These are phyloP conservation scores for Zaprionus camerounensis DNA, from an alignment of 1,140 invertebrate species.

Conservation along the genomic window DNA sequence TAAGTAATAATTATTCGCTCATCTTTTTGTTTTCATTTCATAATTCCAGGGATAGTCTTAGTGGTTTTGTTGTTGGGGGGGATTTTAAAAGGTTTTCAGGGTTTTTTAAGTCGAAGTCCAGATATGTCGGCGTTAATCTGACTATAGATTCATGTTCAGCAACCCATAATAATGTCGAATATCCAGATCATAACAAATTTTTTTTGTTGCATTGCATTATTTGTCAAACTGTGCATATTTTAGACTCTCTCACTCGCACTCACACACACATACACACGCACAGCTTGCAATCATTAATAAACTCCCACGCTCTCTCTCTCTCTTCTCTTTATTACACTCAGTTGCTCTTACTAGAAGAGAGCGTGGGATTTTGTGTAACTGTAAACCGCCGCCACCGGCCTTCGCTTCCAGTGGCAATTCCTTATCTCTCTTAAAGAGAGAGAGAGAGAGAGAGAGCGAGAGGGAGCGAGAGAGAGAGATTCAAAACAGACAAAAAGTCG, in stretches of 20 bases:
- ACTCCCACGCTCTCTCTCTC: not conserved
- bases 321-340: not conserved
- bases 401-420: conserved; percentile 9
- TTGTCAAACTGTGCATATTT: not conserved
- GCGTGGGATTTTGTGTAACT: not conserved
- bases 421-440: conserved; percentile 39
- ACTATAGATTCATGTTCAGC: no score
- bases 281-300: not conserved
- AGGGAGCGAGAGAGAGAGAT: conserved; percentile 4
- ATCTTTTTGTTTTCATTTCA: not conserved
- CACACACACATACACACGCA: not conserved
- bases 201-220: no score
- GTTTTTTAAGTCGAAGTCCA: no score
- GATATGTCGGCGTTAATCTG: no score
- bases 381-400: conserved; percentile 34
- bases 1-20: not conserved
- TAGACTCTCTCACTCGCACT: no score
- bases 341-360: not conserved
- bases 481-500: conserved; percentile 45
- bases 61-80: no score
- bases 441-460: conserved; percentile 5
- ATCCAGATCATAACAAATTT: no score
- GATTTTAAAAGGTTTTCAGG: no score
- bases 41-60: not conserved
- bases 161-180: no score